These are phyloP conservation scores for Monochamus saltuarius DNA, from an alignment of 1,140 invertebrate genomes.

Conservation along the genomic window DNA sequence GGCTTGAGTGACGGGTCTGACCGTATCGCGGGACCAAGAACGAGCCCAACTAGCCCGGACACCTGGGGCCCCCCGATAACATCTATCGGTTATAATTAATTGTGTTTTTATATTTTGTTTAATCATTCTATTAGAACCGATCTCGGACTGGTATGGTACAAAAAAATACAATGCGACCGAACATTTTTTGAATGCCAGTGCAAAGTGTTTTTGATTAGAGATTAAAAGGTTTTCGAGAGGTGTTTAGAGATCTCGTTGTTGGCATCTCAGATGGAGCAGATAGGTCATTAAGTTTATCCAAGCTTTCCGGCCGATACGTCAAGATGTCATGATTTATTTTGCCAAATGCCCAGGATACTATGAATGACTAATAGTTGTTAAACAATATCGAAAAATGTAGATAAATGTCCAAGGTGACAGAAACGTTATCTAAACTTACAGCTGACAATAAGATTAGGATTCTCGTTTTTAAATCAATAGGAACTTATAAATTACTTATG, in stretches of 20 bases:
- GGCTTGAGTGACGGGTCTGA: conserved; percentile 27
- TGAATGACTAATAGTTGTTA: too few species aligned
- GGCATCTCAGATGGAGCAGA: conserved; percentile 10
- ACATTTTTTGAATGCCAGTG: conserved; percentile 36
- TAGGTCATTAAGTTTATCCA: conserved; percentile 18
- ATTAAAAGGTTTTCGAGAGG: conserved; percentile 26
- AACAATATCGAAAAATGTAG: too few species aligned
- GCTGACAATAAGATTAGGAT: too few species aligned
- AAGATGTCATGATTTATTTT: conserved; percentile 22
- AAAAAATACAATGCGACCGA: conserved; percentile 11
- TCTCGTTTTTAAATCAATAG: too few species aligned
- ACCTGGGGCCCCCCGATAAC: conserved; percentile 46
- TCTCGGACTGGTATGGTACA: conserved; percentile 33
- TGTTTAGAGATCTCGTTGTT: conserved; percentile 12
- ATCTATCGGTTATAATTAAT: conserved; percentile 51
- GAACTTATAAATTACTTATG: too few species aligned
- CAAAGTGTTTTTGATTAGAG: conserved; percentile 37
- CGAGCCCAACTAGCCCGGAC: conserved; percentile 24
- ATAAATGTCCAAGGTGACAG: too few species aligned
- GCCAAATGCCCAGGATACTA: conserved; percentile 3
- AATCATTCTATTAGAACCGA: conserved; percentile 51
- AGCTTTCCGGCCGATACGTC: conserved; percentile 18
- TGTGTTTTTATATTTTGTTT: conserved; percentile 53
- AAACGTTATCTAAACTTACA: too few species aligned
- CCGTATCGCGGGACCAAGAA: conserved; percentile 15